Evolutionary conservation across 2,888 invertebrate genomes (phyloP), one percentile per base, ranked within the genome.

Genomic region (Apodemia duryi): DNA sequence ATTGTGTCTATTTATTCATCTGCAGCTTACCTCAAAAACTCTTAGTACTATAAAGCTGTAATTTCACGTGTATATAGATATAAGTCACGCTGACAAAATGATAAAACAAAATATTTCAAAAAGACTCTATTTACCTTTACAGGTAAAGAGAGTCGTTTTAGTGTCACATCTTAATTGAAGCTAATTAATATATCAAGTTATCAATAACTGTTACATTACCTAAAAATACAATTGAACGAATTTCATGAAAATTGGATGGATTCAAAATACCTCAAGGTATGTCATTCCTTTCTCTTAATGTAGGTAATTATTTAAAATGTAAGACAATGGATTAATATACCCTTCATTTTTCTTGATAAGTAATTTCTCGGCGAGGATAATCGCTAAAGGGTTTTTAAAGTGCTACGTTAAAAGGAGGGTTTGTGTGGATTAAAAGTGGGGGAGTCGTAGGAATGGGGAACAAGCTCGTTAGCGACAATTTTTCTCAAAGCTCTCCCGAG

Each of bases 381-480:
- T 87, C 82, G 84, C 82, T 84, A 87, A 86, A 88, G 88, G 89
- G 88, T 85, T 91, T 90, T 87, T 46, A 88, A 89, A 91, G 86
- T 88, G 88, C 82, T 84, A 79, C 77, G 82, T 83, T 84, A 84
- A 70, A 68, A 67, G 69, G 70, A 66, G 78, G 76, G 75, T 51
- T 54, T 52, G 65, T 35, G 68, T 66, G 68, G 62, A 66, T 67
- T 67, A 65, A 69, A 66, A 68, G 67, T 67, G 67, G 79, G 77
- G 76, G 76, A 77, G 79, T 77, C 75, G 72, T 75, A 85, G 76
- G 68, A 73, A 71, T 73, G 72, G 72, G 72, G 73, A 75, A 78
- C 81, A 82, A 88, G 90, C 89, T 90, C 90, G 89, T 89, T 91
- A 90, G 87, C 83, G 87, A 86, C 87, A 88, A 86, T 90, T 91